A percentile compares a stretch with the other conserved stretches of the same genome.
These are phyloP conservation scores for Pristionchus arcanus DNA, from an alignment of 2,888 invertebrate genomes.

Conservation along the genomic window DNA sequence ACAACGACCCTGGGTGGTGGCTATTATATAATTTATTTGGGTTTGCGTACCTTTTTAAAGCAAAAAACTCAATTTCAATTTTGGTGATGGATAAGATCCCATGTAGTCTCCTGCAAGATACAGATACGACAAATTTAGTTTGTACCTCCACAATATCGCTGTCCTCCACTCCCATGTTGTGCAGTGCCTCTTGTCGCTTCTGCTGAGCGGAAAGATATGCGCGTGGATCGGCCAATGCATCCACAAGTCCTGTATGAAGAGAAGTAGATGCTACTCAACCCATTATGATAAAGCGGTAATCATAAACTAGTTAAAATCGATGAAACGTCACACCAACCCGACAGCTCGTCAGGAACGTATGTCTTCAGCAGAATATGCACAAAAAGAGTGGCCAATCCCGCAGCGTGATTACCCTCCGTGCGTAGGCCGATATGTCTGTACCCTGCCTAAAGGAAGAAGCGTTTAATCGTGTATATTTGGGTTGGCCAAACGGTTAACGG, in stretches of 20 bases:
- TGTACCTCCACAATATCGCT: slow-evolving; percentile 74
- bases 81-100: no score
- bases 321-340: slow-evolving; percentile 84
- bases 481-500: no score
- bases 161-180: slow-evolving; percentile 78
- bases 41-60: no score
- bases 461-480: no score
- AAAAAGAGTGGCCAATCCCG: slow-evolving; percentile 96
- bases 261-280: neutral
- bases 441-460: slow-evolving; percentile 71
- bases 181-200: slow-evolving; percentile 76
- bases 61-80: no score
- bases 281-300: neutral
- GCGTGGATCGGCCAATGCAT: slow-evolving; percentile 94
- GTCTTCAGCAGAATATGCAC: slow-evolving; percentile 99
- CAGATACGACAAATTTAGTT: neutral
- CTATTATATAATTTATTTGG: no score
- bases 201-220: slow-evolving; percentile 90
- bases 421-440: slow-evolving; percentile 93
- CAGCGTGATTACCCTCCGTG: slow-evolving; percentile 98
- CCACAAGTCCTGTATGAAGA: slow-evolving; percentile 90
- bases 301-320: neutral
- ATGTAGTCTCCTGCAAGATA: no score
- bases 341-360: slow-evolving; percentile 95
- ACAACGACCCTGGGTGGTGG: no score